Percentiles rank a stretch among this genome's conserved stretches.
phyloP scores from a whole-genome alignment of 2,888 invertebrate species.

The Sinodicranocentrus sp. region DNA sequence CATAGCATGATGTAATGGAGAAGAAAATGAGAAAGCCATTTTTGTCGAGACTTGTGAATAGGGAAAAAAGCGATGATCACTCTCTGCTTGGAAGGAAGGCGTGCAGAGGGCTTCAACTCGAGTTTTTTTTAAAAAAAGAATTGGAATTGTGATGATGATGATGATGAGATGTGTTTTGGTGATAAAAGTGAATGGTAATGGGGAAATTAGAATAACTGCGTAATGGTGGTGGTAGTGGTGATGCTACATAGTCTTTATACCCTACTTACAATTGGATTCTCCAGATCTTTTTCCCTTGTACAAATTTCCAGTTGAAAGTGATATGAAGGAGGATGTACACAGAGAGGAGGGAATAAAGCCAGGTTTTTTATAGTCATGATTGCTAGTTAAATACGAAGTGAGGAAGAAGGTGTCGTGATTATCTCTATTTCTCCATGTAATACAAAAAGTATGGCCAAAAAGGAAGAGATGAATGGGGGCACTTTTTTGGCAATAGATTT shows the following conservation, averaged over 20 bases:
- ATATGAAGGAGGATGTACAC: no score
- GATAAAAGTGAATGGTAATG: slow-evolving; percentile 33
- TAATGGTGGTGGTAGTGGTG: neutral
- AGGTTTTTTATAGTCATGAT: no score
- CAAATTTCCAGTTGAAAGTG: no score
- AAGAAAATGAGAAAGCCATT: slow-evolving; percentile 47
- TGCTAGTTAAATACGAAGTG: no score
- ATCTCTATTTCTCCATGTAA: no score
- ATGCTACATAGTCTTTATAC: neutral
- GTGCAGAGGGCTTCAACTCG: neutral
- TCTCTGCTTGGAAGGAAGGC: no score
- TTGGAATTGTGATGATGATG: slow-evolving; percentile 8
- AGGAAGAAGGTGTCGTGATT: no score
- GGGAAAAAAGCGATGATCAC: neutral
- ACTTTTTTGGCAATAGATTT: slow-evolving; percentile 5
- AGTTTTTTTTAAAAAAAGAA: slow-evolving; percentile 15
- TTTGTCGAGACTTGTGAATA: slow-evolving; percentile 3
- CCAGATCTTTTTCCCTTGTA: no score
- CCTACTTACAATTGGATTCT: neutral
- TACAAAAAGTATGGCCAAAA: neutral
- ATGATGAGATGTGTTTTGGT: slow-evolving; percentile 31
- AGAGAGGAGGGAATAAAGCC: no score
- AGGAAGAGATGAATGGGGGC: neutral
- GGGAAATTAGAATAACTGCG: neutral
- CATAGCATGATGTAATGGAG: slow-evolving; percentile 40